A percentile compares a stretch with the other conserved stretches of the same genome.
Evolutionary conservation across 2,797 vertebrate genomes (phyloP).

Genomic region (Simalia tracyae): DNA sequence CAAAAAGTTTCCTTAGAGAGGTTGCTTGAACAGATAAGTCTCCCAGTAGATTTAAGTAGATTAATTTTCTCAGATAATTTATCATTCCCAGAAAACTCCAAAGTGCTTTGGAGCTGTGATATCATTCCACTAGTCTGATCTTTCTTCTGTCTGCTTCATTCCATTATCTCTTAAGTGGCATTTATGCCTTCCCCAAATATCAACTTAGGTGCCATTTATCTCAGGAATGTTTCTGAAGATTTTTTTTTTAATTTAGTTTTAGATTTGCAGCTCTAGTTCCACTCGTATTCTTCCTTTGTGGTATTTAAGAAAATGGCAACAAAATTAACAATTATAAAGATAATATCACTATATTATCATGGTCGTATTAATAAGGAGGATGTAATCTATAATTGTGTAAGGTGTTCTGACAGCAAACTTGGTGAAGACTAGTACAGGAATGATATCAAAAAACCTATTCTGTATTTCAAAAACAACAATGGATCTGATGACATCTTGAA

Average conservation of each 20-base stretch:
- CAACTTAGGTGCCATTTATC: neutral
- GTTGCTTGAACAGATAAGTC: slow-evolving; percentile 1
- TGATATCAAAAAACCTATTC: too few relatives aligned
- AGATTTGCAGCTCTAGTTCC: neutral
- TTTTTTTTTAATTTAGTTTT: neutral
- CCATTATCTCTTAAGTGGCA: neutral
- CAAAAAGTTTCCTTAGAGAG: slow-evolving; percentile 13
- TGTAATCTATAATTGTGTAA: neutral
- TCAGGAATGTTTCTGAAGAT: neutral
- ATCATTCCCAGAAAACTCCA: neutral
- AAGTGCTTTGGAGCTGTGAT: neutral
- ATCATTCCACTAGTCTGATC: neutral
- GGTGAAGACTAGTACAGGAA: neutral
- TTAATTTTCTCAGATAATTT: slow-evolving; percentile 22
- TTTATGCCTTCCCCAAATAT: neutral
- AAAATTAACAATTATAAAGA: neutral
- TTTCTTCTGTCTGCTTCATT: slow-evolving; percentile 9
- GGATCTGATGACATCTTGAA: too few relatives aligned
- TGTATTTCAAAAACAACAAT: too few relatives aligned
- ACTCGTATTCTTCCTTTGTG: neutral
- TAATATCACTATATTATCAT: neutral
- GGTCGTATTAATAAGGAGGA: neutral
- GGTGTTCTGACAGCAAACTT: neutral
- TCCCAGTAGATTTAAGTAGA: neutral
- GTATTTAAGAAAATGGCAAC: neutral